These are phyloP conservation scores for Drosophila tanythrix DNA, from an alignment of 2,888 invertebrate genomes.

Conservation along the genomic window DNA sequence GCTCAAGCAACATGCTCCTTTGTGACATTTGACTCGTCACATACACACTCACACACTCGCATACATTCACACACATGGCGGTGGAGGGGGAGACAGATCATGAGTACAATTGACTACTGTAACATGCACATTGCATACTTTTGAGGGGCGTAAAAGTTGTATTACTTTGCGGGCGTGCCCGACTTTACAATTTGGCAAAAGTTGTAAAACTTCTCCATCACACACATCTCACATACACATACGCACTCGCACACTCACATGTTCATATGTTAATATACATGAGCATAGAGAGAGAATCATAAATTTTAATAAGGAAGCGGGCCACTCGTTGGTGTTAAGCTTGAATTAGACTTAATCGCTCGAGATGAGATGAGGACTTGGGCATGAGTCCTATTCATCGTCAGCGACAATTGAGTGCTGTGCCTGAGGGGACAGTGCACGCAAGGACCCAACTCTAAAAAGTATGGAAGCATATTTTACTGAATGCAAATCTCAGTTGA, in stretches of 20 bases:
- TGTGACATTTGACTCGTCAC: constrained; percentile 70
- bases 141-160: constrained; percentile 62
- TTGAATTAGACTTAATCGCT: constrained; percentile 53
- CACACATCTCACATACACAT: constrained; percentile 4
- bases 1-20: constrained; percentile 67
- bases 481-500: neutral
- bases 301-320: constrained; percentile 63
- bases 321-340: constrained; percentile 27
- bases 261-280: neutral
- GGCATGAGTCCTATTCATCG: constrained; percentile 12
- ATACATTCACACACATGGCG: constrained; percentile 5
- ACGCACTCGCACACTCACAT: constrained; percentile 1
- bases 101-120: constrained; percentile 58
- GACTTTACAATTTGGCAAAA: constrained; percentile 64
- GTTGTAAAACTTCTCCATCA: constrained; percentile 61
- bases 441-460: neutral
- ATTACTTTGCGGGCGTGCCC: constrained; percentile 51
- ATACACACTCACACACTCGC: constrained; percentile 17
- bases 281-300: constrained; percentile 39
- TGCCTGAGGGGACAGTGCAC: neutral
- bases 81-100: constrained; percentile 17
- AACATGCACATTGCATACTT: constrained; percentile 67
- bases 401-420: constrained; percentile 12
- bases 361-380: constrained; percentile 22
- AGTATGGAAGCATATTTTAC: neutral